Conservation (phyloP, 2,113 vertebrate genomes). For the Rhynchopsitta pachyrhyncha region DNA sequence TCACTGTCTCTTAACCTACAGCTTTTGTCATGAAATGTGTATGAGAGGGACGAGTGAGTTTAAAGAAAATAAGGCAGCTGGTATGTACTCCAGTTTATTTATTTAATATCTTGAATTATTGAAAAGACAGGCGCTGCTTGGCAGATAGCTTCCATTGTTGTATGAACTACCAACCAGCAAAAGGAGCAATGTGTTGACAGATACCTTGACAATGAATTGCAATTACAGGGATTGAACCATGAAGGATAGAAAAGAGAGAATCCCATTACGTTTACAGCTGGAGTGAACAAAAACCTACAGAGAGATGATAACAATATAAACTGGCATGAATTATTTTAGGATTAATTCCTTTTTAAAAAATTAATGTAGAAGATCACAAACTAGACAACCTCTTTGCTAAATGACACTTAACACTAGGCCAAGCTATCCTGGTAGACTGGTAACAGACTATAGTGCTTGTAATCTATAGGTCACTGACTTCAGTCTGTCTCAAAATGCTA, state of each 20-base stretch:
- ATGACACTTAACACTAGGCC: background rate
- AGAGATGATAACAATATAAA: background rate
- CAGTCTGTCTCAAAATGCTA: background rate
- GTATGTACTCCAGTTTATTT: slow-evolving; percentile 48
- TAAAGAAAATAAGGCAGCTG: background rate
- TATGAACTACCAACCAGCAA: background rate
- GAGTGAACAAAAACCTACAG: background rate
- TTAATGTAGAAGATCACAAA: background rate
- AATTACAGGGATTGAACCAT: slow-evolving; percentile 1
- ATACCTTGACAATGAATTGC: slow-evolving; percentile 5
- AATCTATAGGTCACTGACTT: background rate
- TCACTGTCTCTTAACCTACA: slow-evolving; percentile 23
- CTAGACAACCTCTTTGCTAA: background rate
- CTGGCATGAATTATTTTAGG: background rate
- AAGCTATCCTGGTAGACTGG: background rate
- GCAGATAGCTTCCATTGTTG: slow-evolving; percentile 18
- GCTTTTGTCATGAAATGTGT: slow-evolving; percentile 27
- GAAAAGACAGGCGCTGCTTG: slow-evolving; percentile 24
- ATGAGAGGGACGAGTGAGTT: background rate
- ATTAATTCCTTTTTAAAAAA: background rate
- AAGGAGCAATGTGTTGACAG: slow-evolving; percentile 8
- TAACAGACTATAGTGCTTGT: background rate
- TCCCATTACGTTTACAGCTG: background rate
- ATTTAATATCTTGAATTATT: slow-evolving; percentile 68
- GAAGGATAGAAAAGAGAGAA: background rate